Conservation (phyloP, 2,888 invertebrate genomes). For the Congeria kusceri region DNA sequence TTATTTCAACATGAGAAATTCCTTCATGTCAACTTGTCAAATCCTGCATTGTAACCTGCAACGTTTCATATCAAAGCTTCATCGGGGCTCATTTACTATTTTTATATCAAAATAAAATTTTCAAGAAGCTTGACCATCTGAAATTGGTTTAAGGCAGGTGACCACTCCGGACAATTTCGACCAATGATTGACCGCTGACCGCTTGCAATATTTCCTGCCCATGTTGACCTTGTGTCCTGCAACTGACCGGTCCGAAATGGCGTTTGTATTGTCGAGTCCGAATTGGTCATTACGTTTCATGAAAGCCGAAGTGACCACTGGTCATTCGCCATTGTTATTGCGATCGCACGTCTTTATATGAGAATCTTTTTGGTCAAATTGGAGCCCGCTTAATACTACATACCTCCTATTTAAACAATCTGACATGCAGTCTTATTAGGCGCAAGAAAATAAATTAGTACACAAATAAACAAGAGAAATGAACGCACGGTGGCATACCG, state of each 20-base stretch:
- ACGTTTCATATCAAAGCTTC: conserved; percentile 13
- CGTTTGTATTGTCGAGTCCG: conserved; percentile 59
- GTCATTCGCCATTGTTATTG: conserved; percentile 54
- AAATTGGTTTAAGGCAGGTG: conserved; percentile 54
- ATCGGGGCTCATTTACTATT: conserved; percentile 27
- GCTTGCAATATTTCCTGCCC: conserved; percentile 51
- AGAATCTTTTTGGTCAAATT: conserved; percentile 47
- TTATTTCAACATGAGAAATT: conserved; percentile 10
- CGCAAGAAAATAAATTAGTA: conserved; percentile 36
- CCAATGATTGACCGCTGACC: conserved; percentile 61
- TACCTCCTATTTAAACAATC: conserved; percentile 33
- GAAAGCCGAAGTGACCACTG: conserved; percentile 66
- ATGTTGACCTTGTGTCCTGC: conserved; percentile 63
- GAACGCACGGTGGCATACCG: conserved; percentile 10
- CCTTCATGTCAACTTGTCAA: conserved; percentile 2
- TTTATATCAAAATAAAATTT: conserved; percentile 52
- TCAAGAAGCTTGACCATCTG: conserved; percentile 34
- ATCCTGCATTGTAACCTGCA: conserved; percentile 1
- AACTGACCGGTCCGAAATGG: conserved; percentile 66
- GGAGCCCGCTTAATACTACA: conserved; percentile 50
- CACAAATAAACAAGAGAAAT: conserved; percentile 37
- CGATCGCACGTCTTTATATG: conserved; percentile 31
- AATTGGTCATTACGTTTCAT: conserved; percentile 58
- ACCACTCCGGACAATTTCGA: conserved; percentile 55
- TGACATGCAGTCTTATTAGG: conserved; percentile 31